Percentiles rank a stretch among this genome's conserved stretches.
Evolutionary conservation across 2,888 invertebrate species (phyloP).

Genomic region (Eustalomyia histrio): DNA sequence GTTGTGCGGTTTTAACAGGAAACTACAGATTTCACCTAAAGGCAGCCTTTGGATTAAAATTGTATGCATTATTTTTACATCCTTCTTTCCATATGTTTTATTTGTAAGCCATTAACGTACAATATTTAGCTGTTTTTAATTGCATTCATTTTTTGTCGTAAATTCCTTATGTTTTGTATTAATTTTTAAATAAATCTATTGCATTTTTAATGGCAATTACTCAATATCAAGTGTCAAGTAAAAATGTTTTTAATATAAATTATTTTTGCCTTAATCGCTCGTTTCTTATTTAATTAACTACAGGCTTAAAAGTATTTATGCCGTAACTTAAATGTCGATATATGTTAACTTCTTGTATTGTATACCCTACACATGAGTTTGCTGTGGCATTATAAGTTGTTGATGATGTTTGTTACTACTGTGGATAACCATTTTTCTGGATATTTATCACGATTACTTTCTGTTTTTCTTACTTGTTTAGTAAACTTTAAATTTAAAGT

Average conservation of each 20-base stretch:
- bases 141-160: background rate
- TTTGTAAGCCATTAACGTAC: background rate
- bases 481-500: background rate
- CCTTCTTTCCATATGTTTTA: background rate
- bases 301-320: constrained; percentile 1
- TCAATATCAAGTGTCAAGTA: constrained; percentile 40
- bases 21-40: too few species aligned
- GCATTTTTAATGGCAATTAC: constrained; percentile 21
- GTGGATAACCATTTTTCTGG: background rate
- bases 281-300: background rate
- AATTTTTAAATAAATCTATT: background rate
- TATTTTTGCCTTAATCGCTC: background rate
- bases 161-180: background rate
- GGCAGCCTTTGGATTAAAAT: too few species aligned
- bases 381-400: background rate
- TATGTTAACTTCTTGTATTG: background rate
- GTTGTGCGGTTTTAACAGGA: too few species aligned
- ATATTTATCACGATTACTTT: background rate
- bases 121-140: background rate
- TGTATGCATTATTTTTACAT: background rate
- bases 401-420: background rate
- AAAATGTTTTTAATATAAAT: constrained; percentile 22
- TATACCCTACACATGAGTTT: background rate
- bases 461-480: background rate
- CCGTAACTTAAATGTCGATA: background rate